Evolutionary conservation across 2,113 vertebrate species (phyloP).

Genomic region (Pygoscelis adeliae): DNA sequence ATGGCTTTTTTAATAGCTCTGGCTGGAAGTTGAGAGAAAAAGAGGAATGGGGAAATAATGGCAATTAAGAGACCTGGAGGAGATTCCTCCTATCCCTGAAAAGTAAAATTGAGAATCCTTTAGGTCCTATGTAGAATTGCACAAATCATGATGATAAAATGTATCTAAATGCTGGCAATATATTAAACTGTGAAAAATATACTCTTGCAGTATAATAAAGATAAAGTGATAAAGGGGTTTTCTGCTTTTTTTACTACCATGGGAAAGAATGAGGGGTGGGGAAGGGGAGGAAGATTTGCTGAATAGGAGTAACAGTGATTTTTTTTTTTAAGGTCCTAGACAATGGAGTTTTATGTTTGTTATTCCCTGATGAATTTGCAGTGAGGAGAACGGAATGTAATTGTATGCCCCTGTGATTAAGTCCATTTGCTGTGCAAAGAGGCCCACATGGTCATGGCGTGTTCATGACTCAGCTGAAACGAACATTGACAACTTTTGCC

Average conservation of each 20-base stretch:
- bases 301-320: background rate
- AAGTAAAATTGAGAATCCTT: background rate
- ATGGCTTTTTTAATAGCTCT: background rate
- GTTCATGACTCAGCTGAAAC: slow-evolving; percentile 7
- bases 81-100: background rate
- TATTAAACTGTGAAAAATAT: background rate
- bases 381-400: slow-evolving; percentile 44
- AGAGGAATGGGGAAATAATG: background rate
- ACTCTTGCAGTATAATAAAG: background rate
- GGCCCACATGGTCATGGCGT: background rate
- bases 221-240: background rate
- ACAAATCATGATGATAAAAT: background rate
- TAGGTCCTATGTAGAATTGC: background rate
- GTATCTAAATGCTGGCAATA: background rate
- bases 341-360: slow-evolving; percentile 46
- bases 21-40: background rate
- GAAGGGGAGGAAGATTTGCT: background rate
- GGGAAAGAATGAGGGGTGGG: background rate
- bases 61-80: background rate
- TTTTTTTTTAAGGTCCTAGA: background rate
- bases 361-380: slow-evolving; percentile 35
- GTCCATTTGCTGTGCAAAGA: slow-evolving; percentile 34
- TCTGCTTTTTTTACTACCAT: background rate
- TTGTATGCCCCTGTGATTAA: slow-evolving; percentile 31
- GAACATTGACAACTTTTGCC: background rate